Evolutionary conservation across 2,797 vertebrate genomes (phyloP), one percentile per base, ranked within the genome.

Genomic region (Sylvilagus floridanus): DNA sequence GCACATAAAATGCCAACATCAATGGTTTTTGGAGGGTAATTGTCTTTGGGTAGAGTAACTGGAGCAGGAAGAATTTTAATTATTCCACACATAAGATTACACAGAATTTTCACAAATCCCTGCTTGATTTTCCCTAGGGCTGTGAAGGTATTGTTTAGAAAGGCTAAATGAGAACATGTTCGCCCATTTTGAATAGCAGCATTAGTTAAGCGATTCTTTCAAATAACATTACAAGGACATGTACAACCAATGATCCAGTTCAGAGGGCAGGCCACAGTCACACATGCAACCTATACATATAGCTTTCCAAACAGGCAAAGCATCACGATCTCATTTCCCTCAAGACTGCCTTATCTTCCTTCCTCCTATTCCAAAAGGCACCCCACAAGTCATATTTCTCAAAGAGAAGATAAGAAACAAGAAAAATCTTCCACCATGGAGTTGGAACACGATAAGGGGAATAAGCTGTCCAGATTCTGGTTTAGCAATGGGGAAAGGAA

Each of bases 361-460:
- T 92, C 78, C 75, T 91, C 88, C 73, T 35, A 86, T 13, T 21
- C 71, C 42, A 94, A 94, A 97, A 86, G 17, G 16, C 81, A 91
- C 21, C 57, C 57, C 82, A 71, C 57, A 95, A 97, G 88, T 50
- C 86, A 86, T 22, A 57, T 95, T 97, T 97, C 96, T 88, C 32
- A 69, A 50, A 92, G 81, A 71, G 24, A 72, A 83, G 79, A 75
- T 21, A 97, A 95, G 21, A 91, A 95, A 96, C 50, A 10, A 83
- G 86, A 95, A 97, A 57, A 96, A 12, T 71, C 37, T 93, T 92
- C 47, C 87, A 93, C 57, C 32, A n/a, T 30, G 75, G 71, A 96
- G 62, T 81, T 94, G 47, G 60, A 69, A 85, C 81, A 69, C 95
- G 94, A 96, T 96, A 98, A 97, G 88, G 84, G 77, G 97, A 97